Base-by-base conservation (phyloP, 2,888 invertebrate species). In the Pristionchus entomophagus region DNA sequence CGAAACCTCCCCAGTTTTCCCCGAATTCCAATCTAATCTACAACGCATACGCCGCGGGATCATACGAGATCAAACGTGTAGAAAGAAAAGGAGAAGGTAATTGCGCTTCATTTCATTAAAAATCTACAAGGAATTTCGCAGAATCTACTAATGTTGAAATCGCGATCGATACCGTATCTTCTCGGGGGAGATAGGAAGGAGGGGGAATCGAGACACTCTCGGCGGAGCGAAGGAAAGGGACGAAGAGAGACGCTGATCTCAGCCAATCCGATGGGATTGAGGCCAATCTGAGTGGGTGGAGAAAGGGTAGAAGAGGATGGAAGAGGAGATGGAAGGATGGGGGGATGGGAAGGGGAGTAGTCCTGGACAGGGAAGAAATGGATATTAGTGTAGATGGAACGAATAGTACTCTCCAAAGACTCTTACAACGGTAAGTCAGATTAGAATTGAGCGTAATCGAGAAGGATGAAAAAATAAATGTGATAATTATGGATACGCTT, bases 211-310 rank as follows among this genome's bases (percentile, higher is more conserved):
- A 65, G 35, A 32, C 62, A 8, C 32, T 29, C 32, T 10, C n/a
- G 62, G 35, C 29, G 59, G 32, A 59, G 17, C n/a, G 32, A 62
- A 14, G 29, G 19, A 35, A 65, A 35, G 35, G 17, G 32, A 65
- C 32, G 65, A n/a, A 32, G 35, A 45, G 6, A 45, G 45, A 5
- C 59, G 19, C 4, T 35, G 65, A 65, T 65, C 35, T 17, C 19
- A 35, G 65, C 65, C 65, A 65, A 65, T 65, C 35, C 14, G 45
- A 45, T 6, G 45, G 45, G 38, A 73, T 73, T 22, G 73, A 22
- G 19, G 10, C 73, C 26, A 73, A 73, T 73, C 73, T 73, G 73
- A 73, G 73, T 38, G 73, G 59, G 82, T 38, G 82, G 38, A 59
- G 82, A 26, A 51, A 82, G 59, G 82, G 41, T 10, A 41, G 5